Conservation (phyloP, 2,113 vertebrate species). For the Cnemophilus loriae region DNA sequence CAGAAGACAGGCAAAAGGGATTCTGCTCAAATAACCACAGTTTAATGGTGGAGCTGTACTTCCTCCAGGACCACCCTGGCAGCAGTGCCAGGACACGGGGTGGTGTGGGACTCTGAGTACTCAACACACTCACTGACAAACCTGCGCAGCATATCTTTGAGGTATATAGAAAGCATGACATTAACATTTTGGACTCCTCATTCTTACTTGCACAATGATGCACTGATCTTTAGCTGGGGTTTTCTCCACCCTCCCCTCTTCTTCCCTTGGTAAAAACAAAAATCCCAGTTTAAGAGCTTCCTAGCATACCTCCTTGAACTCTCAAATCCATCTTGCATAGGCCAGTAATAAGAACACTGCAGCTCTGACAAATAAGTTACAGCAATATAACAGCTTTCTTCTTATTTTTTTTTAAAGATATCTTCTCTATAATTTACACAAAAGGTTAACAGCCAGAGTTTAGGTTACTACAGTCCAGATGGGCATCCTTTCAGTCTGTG, state of each 20-base stretch:
- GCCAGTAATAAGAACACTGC: conserved; percentile 69
- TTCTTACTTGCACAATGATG: background rate
- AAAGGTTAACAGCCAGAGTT: conserved; percentile 54
- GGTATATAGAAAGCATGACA: conserved; percentile 69
- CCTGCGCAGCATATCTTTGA: conserved; percentile 59
- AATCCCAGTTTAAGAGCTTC: conserved; percentile 45
- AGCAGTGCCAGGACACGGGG: background rate
- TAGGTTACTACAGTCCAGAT: conserved; percentile 36
- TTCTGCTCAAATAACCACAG: conserved; percentile 40
- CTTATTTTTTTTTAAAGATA: conserved; percentile 54
- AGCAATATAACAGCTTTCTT: conserved; percentile 64
- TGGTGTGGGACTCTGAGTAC: background rate
- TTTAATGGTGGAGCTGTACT: background rate
- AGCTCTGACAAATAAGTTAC: conserved; percentile 70
- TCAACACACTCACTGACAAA: background rate
- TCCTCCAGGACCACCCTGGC: background rate
- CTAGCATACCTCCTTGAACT: conserved; percentile 17
- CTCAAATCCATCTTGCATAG: conserved; percentile 57
- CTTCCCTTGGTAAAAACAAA: background rate
- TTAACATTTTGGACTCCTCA: conserved; percentile 13
- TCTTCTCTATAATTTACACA: conserved; percentile 66
- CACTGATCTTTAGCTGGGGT: background rate
- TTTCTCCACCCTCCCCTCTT: background rate
- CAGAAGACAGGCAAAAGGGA: conserved; percentile 47
- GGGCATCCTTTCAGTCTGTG: conserved; percentile 47